Evolutionary conservation across 2,113 vertebrate genomes (phyloP).

Genomic region (Gymnocephalus cernua): DNA sequence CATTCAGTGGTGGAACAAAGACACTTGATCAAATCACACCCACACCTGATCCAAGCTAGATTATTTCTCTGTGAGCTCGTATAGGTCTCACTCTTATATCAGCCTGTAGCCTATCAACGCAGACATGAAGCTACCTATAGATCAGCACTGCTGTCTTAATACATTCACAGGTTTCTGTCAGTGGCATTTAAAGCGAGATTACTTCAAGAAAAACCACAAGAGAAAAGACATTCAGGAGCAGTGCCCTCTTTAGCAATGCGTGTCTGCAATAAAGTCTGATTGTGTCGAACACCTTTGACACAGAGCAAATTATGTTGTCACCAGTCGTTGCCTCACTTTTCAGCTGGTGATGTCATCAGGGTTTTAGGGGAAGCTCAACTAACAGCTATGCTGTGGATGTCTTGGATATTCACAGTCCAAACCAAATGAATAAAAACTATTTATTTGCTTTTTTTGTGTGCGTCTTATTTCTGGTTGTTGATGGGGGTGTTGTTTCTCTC

Average conservation of each 20-base stretch:
- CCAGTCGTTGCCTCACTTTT: constrained; percentile 11
- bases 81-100: background rate
- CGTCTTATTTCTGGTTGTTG: background rate
- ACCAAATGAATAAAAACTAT: background rate
- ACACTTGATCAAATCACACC: constrained; percentile 30
- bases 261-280: background rate
- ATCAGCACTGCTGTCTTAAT: background rate
- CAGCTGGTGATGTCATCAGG: background rate
- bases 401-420: background rate
- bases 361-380: background rate
- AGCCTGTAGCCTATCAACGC: background rate
- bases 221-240: background rate
- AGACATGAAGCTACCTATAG: constrained; percentile 7
- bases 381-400: background rate
- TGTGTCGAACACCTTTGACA: constrained; percentile 1
- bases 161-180: background rate
- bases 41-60: constrained; percentile 40
- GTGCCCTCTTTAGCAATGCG: background rate
- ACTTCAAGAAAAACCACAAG: background rate
- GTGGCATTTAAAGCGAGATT: background rate
- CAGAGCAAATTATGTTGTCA: background rate
- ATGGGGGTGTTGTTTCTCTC: constrained; percentile 68
- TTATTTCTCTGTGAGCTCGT: background rate
- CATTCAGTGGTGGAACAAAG: constrained; percentile 13
- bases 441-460: background rate